Percentiles rank a stretch among this genome's conserved stretches.
Conservation (phyloP, 2,797 vertebrate genomes). For the Sebastes vulpes region DNA sequence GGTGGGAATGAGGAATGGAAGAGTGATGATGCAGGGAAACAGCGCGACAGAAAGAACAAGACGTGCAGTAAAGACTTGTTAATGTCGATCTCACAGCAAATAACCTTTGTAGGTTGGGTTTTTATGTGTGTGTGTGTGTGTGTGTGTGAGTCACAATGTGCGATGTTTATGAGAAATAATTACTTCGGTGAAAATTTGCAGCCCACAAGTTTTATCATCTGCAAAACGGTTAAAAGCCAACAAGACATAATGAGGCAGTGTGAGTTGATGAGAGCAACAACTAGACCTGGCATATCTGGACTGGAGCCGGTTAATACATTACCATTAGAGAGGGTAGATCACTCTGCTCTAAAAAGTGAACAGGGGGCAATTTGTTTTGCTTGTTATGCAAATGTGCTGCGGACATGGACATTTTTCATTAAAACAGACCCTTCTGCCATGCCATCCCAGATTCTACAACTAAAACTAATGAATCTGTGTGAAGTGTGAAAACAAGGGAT, state of each 20-base stretch:
- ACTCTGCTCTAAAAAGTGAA: slow-evolving; percentile 38
- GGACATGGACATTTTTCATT: slow-evolving; percentile 14
- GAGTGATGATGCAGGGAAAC: not conserved
- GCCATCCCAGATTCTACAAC: not conserved
- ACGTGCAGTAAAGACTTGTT: not conserved
- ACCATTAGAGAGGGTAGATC: slow-evolving; percentile 56
- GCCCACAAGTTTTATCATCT: slow-evolving; percentile 7
- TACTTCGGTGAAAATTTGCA: not conserved
- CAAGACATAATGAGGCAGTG: slow-evolving; percentile 15
- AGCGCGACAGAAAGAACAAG: not conserved
- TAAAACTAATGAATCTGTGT: not conserved
- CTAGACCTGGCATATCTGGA: slow-evolving; percentile 40
- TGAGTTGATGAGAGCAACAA: slow-evolving; percentile 31
- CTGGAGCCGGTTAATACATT: slow-evolving; percentile 44
- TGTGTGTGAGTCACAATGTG: not conserved
- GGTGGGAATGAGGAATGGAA: not conserved
- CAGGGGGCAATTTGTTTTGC: slow-evolving; percentile 58
- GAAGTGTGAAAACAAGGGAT: not conserved
- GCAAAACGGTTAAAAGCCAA: slow-evolving; percentile 14
- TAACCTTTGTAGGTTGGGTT: slow-evolving; percentile 1
- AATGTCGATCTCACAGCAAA: not conserved
- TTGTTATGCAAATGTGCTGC: slow-evolving; percentile 66
- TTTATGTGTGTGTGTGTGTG: not conserved
- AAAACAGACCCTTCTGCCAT: not conserved
- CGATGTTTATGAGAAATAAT: slow-evolving; percentile 11